Conservation (phyloP, 2,797 vertebrate genomes). For the Jordanella pulchra region DNA sequence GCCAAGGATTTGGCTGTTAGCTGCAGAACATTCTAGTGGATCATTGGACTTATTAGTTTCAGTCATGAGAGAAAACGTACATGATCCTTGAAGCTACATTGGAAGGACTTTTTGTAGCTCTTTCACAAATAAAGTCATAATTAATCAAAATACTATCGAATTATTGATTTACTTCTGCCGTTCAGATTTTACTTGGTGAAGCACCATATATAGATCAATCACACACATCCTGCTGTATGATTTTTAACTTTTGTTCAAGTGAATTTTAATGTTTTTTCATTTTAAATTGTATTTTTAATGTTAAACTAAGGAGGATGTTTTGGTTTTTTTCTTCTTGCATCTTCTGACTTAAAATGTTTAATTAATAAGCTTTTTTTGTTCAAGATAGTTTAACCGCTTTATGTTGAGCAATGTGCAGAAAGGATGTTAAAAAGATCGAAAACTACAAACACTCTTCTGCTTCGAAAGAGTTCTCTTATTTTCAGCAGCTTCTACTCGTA, state of each 20-base stretch:
- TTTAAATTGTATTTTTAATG: too few species aligned
- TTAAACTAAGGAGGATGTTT: too few species aligned
- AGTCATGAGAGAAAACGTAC: background rate
- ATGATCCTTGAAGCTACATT: constrained; percentile 1
- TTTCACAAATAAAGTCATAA: background rate
- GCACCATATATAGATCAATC: background rate
- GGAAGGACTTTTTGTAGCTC: background rate
- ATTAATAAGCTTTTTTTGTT: background rate
- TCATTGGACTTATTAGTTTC: constrained; percentile 15
- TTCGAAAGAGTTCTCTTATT: background rate
- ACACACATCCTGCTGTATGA: background rate
- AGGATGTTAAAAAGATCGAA: background rate
- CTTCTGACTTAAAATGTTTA: too few species aligned
- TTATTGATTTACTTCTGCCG: background rate
- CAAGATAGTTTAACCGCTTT: too few species aligned
- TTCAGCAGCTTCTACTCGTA: background rate
- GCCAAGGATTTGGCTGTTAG: background rate
- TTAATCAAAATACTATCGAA: background rate
- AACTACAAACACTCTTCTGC: too few species aligned
- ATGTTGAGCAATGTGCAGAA: too few species aligned
- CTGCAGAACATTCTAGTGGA: background rate
- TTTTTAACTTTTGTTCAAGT: background rate
- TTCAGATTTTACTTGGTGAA: background rate
- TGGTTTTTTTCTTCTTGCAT: too few species aligned
- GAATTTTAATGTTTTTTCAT: background rate